Evolutionary conservation across 2,113 vertebrate species (phyloP).

Genomic region (Mellivora capensis): DNA sequence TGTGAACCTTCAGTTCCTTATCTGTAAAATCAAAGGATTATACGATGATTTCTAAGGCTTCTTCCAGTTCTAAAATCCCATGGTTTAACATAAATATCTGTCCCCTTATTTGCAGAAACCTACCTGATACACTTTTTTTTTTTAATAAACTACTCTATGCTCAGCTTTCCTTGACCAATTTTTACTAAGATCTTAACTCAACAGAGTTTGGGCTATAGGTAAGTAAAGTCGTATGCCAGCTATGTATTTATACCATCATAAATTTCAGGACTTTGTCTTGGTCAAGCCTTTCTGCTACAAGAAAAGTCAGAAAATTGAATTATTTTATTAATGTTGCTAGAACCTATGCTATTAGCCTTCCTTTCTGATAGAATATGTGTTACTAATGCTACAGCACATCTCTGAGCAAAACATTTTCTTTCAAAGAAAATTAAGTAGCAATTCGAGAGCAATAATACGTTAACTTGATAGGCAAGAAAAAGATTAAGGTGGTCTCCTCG

Average conservation of each 20-base stretch:
- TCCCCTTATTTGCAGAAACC: neutral
- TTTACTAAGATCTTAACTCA: neutral
- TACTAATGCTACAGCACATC: neutral
- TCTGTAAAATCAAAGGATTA: neutral
- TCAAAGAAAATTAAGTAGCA: neutral
- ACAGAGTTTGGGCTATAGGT: neutral
- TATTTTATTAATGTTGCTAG: neutral
- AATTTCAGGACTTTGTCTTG: neutral
- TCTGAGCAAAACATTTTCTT: neutral
- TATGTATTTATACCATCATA: neutral
- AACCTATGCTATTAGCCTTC: neutral
- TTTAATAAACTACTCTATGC: neutral
- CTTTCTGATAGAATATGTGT: neutral
- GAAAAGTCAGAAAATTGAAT: neutral
- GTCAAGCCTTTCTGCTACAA: neutral
- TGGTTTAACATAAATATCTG: neutral
- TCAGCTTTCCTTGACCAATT: conserved; percentile 22
- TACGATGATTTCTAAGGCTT: neutral
- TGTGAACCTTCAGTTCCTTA: neutral
- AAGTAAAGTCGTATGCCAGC: neutral
- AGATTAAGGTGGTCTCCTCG: neutral
- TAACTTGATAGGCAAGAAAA: neutral
- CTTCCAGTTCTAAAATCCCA: neutral
- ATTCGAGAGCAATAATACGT: neutral
- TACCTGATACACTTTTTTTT: neutral